phyloP scores from a whole-genome alignment of 2,888 invertebrate species.

The Drosophila neonasuta region DNA sequence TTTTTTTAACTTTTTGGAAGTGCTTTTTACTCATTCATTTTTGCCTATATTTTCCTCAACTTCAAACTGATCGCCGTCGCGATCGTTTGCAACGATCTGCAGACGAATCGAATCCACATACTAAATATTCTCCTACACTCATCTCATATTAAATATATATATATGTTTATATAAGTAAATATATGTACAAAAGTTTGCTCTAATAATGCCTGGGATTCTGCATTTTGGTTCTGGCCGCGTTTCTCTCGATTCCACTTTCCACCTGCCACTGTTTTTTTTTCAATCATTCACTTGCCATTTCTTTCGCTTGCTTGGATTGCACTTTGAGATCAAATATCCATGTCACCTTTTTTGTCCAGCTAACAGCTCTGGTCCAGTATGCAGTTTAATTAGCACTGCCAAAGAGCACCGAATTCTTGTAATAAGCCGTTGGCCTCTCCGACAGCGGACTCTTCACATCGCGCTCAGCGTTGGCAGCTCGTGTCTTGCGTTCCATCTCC shows the following conservation, averaged over 20 bases:
- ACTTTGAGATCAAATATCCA: conserved; percentile 78
- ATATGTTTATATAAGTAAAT: conserved; percentile 5
- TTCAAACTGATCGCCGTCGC: conserved; percentile 32
- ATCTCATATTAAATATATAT: conserved; percentile 8
- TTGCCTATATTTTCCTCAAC: conserved; percentile 7
- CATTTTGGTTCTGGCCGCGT: conserved; percentile 43
- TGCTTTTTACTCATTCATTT: conserved; percentile 9
- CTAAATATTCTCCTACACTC: conserved; percentile 8
- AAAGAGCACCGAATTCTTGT: conserved; percentile 94
- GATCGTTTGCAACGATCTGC: conserved; percentile 12
- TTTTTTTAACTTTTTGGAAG: conserved; percentile 12
- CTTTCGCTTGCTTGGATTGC: conserved; percentile 65
- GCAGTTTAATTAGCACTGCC: conserved; percentile 89
- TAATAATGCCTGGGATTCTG: conserved; percentile 36
- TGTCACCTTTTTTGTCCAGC: conserved; percentile 28
- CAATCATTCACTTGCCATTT: conserved; percentile 7
- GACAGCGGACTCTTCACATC: conserved; percentile 94
- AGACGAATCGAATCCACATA: conserved; percentile 15
- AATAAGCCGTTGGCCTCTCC: conserved; percentile 89
- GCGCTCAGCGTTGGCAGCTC: conserved; percentile 90
- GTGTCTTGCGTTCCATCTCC: conserved; percentile 91
- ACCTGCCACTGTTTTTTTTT: conserved; percentile 5
- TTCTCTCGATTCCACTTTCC: background rate
- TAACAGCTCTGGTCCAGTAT: conserved; percentile 33
- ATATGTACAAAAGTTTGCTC: conserved; percentile 36